A percentile compares a stretch with the other conserved stretches of the same genome.
Evolutionary conservation across 2,888 invertebrate genomes (phyloP).

Genomic region (Nomada ruficornis): DNA sequence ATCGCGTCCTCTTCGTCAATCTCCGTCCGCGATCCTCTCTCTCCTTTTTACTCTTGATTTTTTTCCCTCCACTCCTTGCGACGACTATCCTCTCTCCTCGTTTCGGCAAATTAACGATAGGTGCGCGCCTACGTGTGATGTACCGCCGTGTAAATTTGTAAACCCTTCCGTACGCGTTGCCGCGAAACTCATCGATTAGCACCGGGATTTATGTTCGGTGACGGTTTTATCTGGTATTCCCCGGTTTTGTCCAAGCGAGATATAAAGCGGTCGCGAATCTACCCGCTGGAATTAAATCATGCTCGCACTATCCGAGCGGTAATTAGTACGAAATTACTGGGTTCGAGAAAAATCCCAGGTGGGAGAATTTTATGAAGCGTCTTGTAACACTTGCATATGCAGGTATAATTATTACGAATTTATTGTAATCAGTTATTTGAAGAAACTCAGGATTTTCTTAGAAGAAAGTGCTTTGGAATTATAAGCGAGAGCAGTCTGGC

Average conservation of each 20-base stretch:
- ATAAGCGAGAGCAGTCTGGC: slow-evolving; percentile 22
- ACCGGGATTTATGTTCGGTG: background rate
- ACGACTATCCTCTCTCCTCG: slow-evolving; percentile 32
- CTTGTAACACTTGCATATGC: background rate
- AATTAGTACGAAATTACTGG: background rate
- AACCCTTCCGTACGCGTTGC: background rate
- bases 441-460: background rate
- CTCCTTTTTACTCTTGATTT: background rate
- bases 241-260: background rate
- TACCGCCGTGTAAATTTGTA: slow-evolving; percentile 25
- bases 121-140: slow-evolving; percentile 9
- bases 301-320: background rate
- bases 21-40: slow-evolving; percentile 28
- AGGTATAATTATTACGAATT: too few relatives aligned
- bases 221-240: slow-evolving; percentile 3
- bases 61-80: background rate
- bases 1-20: slow-evolving; percentile 68
- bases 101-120: slow-evolving; percentile 52
- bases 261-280: background rate
- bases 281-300: background rate
- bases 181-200: slow-evolving; percentile 7
- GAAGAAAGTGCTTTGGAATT: slow-evolving; percentile 7
- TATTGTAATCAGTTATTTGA: too few relatives aligned
- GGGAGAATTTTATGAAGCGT: background rate
- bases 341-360: background rate